phyloP scores from a whole-genome alignment of 2,888 invertebrate genomes.

The Sinhomidia bicolor region DNA sequence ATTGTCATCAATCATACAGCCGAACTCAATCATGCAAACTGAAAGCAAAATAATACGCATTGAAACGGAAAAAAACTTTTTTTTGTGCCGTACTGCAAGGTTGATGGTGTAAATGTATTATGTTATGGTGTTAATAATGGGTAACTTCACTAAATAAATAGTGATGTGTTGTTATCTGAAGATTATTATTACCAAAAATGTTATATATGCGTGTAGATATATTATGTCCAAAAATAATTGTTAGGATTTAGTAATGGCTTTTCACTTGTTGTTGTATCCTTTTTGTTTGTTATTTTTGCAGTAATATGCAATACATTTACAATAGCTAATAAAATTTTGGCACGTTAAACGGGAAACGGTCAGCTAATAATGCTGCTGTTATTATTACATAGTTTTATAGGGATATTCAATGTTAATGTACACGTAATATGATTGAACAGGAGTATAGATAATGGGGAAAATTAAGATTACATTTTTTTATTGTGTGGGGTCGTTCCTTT shows the following conservation, averaged over 20 bases:
- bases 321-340: slow-evolving; percentile 6
- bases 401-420: not conserved
- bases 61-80: not conserved
- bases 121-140: not conserved
- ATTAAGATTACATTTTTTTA: not conserved
- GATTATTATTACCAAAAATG: not conserved
- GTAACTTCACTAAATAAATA: not conserved
- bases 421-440: too few species aligned
- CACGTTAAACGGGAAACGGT: slow-evolving; percentile 26
- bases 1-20: not conserved
- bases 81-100: not conserved
- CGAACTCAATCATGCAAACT: too few species aligned
- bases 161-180: not conserved
- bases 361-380: not conserved
- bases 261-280: not conserved
- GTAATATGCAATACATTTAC: not conserved
- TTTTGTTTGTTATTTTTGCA: not conserved
- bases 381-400: not conserved
- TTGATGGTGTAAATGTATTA: not conserved
- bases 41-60: not conserved
- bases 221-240: too few species aligned
- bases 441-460: too few species aligned
- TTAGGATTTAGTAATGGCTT: not conserved
- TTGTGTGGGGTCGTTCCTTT: not conserved
- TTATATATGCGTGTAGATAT: too few species aligned